Evolutionary conservation across 2,797 vertebrate species (phyloP), one percentile per base, ranked within the genome.

Genomic region (Phoxinus dragarum): DNA sequence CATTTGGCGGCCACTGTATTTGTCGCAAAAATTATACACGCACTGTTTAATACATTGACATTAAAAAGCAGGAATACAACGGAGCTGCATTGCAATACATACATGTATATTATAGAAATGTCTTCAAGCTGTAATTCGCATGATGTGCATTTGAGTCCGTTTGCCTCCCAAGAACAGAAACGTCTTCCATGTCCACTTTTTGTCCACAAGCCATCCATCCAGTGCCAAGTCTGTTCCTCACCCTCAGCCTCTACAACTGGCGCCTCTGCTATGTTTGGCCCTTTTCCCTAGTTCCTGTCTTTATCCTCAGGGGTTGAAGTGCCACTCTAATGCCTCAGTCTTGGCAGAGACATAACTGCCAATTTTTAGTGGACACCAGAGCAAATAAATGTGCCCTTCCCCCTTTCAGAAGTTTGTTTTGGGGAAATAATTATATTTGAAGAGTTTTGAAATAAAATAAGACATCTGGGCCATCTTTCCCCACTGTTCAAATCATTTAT

Each of bases 291-390:
- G 78, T 80, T 80, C 64, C 34, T 78, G 89, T 82, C 91, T 93
- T 94, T 94, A 91, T 94, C 91, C 75, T 93, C 90, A 92, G 89
- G 90, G 92, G 90, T 44, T 95, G 92, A 94, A 94, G 94, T 95
- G 93, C 91, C 89, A 91, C 93, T 94, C 92, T 92, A 91, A 89
- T 91, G 88, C 82, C 89, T 88, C 82, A n/a, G 92, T 92, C 88
- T 91, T 92, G 93, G 92, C 94, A 93, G 89, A 92, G 89, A 91
- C 91, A 6, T 47, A 77, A 87, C 49, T 88, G 84, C 27, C 88
- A 88, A 90, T 92, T 90, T 93, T 82, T 92, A 91, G 93, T 92
- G 91, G 90, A 64, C 87, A 88, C 87, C 74, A 71, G 54, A 89
- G 87, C 88, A 92, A 92, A 93, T 91, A 90, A 88, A 64, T 40